Conservation (phyloP, 2,113 vertebrate species). For the Silurus glanis region DNA sequence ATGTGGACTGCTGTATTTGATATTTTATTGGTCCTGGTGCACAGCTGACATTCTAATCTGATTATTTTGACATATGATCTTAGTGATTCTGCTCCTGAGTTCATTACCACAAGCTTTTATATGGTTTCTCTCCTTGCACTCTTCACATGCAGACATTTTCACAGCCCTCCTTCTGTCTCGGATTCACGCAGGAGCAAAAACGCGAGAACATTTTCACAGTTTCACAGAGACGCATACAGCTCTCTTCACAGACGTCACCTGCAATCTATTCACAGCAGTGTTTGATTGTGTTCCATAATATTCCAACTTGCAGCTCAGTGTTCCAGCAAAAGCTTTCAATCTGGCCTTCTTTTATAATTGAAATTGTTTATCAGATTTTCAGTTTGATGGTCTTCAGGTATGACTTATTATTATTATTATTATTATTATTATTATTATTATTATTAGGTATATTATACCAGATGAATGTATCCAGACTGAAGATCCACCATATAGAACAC, state of each 20-base stretch:
- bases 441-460: too few species aligned
- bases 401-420: background rate
- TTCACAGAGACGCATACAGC: constrained; percentile 3
- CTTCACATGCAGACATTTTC: background rate
- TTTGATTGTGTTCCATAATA: background rate
- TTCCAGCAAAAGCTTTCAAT: background rate
- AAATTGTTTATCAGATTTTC: background rate
- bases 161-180: constrained; percentile 4
- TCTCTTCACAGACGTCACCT: background rate
- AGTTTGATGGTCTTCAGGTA: background rate
- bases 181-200: background rate
- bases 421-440: too few species aligned
- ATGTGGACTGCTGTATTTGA: background rate
- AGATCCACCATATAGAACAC: too few species aligned
- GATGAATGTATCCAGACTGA: too few species aligned
- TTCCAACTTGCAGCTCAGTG: background rate
- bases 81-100: constrained; percentile 4
- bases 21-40: background rate
- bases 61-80: constrained; percentile 33
- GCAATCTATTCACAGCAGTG: constrained; percentile 13
- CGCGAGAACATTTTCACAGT: background rate
- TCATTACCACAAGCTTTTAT: constrained; percentile 23
- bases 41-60: constrained; percentile 11
- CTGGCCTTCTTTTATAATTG: background rate
- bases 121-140: constrained; percentile 6